Evolutionary conservation across 2,113 vertebrate species (phyloP).

Genomic region (Grammomys surdaster): DNA sequence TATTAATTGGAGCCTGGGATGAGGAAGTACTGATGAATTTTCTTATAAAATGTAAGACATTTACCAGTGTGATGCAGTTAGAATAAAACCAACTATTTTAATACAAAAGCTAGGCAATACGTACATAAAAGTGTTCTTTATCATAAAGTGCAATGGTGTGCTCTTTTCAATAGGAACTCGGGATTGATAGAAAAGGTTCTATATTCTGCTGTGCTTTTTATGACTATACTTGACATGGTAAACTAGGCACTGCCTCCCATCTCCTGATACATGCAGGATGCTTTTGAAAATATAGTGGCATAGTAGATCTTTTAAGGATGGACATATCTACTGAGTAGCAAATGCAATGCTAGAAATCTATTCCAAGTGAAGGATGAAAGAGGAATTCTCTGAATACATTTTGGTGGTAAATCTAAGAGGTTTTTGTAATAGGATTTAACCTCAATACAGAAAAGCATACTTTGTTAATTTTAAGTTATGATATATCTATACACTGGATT

Average conservation of each 20-base stretch:
- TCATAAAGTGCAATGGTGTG: neutral
- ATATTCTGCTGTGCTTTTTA: neutral
- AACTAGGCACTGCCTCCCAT: neutral
- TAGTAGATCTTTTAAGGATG: neutral
- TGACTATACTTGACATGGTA: neutral
- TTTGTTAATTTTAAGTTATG: neutral
- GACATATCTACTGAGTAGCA: neutral
- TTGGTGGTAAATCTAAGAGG: neutral
- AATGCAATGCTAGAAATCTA: conserved; percentile 22
- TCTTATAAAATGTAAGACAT: neutral
- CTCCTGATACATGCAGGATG: neutral
- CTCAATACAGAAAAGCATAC: neutral
- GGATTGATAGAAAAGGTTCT: neutral
- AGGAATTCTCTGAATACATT: neutral
- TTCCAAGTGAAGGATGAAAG: conserved; percentile 7
- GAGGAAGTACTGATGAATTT: neutral
- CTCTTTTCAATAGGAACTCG: neutral
- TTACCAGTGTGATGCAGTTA: neutral
- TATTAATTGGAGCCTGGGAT: neutral
- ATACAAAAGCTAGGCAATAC: neutral
- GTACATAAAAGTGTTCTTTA: neutral
- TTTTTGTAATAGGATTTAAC: conserved; percentile 33
- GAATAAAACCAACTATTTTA: neutral
- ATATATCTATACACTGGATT: neutral
- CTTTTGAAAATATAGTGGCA: neutral